Evolutionary conservation across 2,113 vertebrate genomes (phyloP), one percentile per base, ranked within the genome.

Genomic region (Tragelaphus strepsiceros): DNA sequence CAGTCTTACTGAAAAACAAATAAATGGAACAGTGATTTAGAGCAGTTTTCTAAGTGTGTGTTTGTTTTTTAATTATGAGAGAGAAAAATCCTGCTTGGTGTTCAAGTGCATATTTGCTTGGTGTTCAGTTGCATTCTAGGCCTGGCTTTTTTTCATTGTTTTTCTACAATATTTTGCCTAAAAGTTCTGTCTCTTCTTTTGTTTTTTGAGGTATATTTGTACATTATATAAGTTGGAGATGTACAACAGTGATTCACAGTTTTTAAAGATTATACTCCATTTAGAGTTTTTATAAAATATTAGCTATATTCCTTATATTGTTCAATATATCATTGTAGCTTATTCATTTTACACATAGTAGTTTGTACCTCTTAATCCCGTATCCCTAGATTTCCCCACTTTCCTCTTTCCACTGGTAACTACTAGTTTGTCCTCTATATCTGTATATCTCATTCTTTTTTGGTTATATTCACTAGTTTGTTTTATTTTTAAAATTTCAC

Each of bases 91-190:
- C 67, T 56, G 2, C 32, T 89, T 43, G 39, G 58, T 19, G 54
- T 32, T n/a, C 35, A 91, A 32, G 10, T 2, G 15, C 5, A 0
- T 10, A n/a, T 28, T 14, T 13, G 15, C n/a, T n/a, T n/a, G n/a
- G n/a, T n/a, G n/a, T n/a, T 17, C 39, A 21, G 85, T 30, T 71
- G 49, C 84, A 11, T 56, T 51, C 3, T 78, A 19, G 9, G 13
- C 28, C 58, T 78, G 54, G 39, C 17, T 26, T 17, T 39, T 59
- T 26, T 32, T 32, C 49, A 77, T 32, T 35, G 3, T 78, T 78
- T 30, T 28, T 17, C 28, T 30, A 32, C 46, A 51, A 19, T 51
- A 49, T 51, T 80, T 30, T 80, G 77, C 46, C 46, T 51, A 32
- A 80, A 80, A 51, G 12, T 80, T 51, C 28, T 80, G 32, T 51